Base-by-base conservation (phyloP, 1,140 invertebrate genomes). In the Caenorhabditis briggsae region DNA sequence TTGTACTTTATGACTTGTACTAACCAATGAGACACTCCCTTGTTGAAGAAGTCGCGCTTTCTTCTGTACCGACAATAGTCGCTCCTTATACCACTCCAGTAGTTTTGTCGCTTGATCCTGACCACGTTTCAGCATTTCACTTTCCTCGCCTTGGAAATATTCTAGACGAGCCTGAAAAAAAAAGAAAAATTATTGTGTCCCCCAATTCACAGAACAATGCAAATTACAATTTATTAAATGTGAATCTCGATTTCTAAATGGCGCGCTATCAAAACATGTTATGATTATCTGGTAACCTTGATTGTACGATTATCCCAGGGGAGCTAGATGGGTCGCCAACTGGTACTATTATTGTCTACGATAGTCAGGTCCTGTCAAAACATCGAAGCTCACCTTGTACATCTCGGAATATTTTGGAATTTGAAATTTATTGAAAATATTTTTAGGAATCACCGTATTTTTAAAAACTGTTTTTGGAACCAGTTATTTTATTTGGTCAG, bases 1-100 rank as follows among this genome's bases (percentile, higher is more conserved):
- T 33, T 33, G 3, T 33, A 33, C 33, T 3, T 33, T 33, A 33
- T n/a, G n/a, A n/a, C 20, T 7, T 46, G 18, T n/a, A 88, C 88
- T 86, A 48, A 91, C 90, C 89, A 91, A 74, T 18, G 91, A 89
- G 18, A 91, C 90, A 89, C 92, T 91, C 48, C 90, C 90, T 78
- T 90, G 88, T 43, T 89, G 70, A 14, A 91, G 59, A 58, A 91
- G 86, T 14, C 84, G 46, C 58, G 84, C 86, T 83, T 91, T 78
- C 61, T 90, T 91, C 20, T 85, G 61, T 14, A 85, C 55, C 25
- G 84, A 50, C 11, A 70, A 11, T 1, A 85, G 61, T 23, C 84
- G 64, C 20, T 85, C 84, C 18, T 85, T 85, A 23, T 59, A 85
- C 84, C 84, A 85, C 8, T 85, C 84, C 2, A 50, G 25, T 14